Conservation (phyloP, 2,888 invertebrate genomes). For the Thalpophila matura region DNA sequence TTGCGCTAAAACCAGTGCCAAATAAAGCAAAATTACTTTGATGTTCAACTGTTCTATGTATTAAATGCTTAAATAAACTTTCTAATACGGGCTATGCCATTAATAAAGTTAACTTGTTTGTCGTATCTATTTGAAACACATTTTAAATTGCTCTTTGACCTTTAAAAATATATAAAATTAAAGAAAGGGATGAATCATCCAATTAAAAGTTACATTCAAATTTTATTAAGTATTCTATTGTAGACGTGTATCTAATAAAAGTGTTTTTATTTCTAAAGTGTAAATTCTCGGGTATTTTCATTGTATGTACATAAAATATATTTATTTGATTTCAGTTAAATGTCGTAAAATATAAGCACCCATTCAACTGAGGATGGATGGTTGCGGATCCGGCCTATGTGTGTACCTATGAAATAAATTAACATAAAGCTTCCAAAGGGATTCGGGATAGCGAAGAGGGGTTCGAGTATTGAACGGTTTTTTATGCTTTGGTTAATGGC, state of each 20-base stretch:
- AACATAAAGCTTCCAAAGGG: slow-evolving; percentile 31
- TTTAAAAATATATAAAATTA: slow-evolving; percentile 1
- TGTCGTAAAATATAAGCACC: slow-evolving; percentile 17
- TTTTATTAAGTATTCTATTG: slow-evolving; percentile 2
- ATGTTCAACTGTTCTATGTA: neutral
- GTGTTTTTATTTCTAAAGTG: neutral
- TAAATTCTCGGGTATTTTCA: too few species aligned
- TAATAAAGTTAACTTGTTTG: neutral
- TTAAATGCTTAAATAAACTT: neutral
- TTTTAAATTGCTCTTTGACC: slow-evolving; percentile 4
- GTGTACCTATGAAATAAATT: slow-evolving; percentile 48
- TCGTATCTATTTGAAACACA: neutral
- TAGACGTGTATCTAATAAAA: neutral
- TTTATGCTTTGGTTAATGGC: slow-evolving; percentile 38
- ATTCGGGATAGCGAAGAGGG: slow-evolving; percentile 28
- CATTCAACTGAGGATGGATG: slow-evolving; percentile 23
- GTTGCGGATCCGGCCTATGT: slow-evolving; percentile 1
- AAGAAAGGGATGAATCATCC: neutral
- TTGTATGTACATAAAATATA: neutral
- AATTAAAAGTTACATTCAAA: slow-evolving; percentile 5
- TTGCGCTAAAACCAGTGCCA: neutral
- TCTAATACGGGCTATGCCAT: neutral
- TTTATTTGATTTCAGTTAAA: slow-evolving; percentile 24
- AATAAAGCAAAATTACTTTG: neutral
- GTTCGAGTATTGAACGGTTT: slow-evolving; percentile 44